Evolutionary conservation across 2,113 vertebrate genomes (phyloP).

Genomic region (Geococcyx californianus): DNA sequence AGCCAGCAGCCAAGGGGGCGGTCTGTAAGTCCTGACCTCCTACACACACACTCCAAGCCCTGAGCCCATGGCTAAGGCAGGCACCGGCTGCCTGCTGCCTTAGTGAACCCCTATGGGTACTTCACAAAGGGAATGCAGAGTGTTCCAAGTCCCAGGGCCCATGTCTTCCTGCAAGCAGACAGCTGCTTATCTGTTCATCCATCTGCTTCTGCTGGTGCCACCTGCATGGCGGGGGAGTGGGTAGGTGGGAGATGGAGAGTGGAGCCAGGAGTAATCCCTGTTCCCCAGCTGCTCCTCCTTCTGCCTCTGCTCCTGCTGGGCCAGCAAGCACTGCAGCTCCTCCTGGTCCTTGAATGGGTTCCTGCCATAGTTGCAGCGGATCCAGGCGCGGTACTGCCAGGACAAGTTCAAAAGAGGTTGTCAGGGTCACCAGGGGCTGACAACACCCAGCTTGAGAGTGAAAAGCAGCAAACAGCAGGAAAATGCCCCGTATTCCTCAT

Average conservation of each 20-base stretch:
- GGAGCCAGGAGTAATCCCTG: conserved; percentile 53
- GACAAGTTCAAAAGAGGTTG: background rate
- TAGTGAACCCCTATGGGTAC: fast-evolving
- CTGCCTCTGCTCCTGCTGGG: conserved; percentile 69
- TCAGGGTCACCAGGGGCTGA: background rate
- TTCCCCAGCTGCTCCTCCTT: conserved; percentile 64
- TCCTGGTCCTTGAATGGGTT: conserved; percentile 83
- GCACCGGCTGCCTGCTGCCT: background rate
- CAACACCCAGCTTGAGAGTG: background rate
- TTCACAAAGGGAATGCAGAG: background rate
- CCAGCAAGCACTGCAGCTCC: conserved; percentile 78
- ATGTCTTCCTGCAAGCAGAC: background rate
- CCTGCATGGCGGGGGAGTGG: conserved; percentile 51
- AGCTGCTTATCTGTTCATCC: conserved; percentile 55
- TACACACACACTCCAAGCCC: background rate
- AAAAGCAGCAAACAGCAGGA: background rate
- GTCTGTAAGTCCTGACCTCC: background rate
- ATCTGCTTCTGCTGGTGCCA: conserved; percentile 62
- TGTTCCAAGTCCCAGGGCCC: background rate
- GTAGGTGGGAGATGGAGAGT: background rate
- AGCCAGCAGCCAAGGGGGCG: background rate
- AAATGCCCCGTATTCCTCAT: background rate
- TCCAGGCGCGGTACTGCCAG: conserved; percentile 83
- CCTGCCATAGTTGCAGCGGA: conserved; percentile 72
- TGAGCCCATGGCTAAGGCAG: fast-evolving